phyloP scores from a whole-genome alignment of 2,888 invertebrate genomes.

The Aphodius granarius region DNA sequence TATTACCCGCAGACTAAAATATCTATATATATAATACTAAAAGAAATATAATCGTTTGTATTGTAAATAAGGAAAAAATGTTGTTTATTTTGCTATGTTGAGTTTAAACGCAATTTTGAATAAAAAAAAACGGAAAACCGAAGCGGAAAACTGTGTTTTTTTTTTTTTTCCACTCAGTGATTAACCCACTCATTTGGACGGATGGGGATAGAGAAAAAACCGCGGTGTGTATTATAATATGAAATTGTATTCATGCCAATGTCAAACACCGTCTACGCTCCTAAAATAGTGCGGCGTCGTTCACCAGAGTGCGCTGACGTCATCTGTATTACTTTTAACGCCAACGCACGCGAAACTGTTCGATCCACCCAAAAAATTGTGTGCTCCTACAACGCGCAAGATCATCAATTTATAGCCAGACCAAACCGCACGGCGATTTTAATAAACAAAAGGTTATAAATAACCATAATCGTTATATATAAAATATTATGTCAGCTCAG shows the following conservation, averaged over 20 bases:
- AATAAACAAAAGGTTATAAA: neutral
- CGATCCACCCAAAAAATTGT: slow-evolving; percentile 15
- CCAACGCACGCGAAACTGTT: slow-evolving; percentile 30
- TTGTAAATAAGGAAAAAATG: neutral
- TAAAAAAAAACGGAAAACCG: neutral
- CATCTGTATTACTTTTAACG: slow-evolving; percentile 34
- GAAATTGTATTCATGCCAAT: slow-evolving; percentile 30
- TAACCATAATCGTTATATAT: neutral
- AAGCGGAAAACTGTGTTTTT: neutral
- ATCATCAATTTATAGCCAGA: neutral
- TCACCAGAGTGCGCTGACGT: slow-evolving; percentile 37
- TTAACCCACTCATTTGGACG: neutral
- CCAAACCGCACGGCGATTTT: neutral
- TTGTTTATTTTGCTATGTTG: neutral
- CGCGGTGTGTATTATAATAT: neutral
- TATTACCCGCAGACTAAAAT: neutral
- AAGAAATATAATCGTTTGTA: neutral
- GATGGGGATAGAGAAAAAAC: neutral
- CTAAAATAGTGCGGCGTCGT: slow-evolving; percentile 39
- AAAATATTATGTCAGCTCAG: neutral
- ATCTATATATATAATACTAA: neutral
- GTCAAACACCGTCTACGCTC: slow-evolving; percentile 35
- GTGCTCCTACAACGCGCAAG: neutral
- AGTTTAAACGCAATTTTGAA: slow-evolving; percentile 1
- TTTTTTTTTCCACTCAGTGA: neutral